Base-by-base conservation (phyloP, 1,140 invertebrate genomes). In the Drosophila arizonae region DNA sequence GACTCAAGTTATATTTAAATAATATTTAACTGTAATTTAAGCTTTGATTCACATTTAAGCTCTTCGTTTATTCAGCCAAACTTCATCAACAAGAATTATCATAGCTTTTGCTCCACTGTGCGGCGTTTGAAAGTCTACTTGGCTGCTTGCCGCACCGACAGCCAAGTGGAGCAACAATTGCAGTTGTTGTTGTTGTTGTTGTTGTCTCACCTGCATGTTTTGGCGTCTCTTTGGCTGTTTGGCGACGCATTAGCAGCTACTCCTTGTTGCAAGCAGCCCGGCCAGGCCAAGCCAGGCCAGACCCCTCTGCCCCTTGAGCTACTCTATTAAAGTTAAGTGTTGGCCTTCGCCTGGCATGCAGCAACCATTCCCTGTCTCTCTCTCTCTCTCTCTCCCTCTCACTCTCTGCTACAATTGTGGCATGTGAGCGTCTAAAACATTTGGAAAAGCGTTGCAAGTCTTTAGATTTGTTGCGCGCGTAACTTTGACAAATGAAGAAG, bases 401-500 rank as follows among this genome's bases (percentile, higher is more conserved):
- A 6, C 28, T 30, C 28, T 5, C 2, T 30, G 4, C 28, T 30
- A 6, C 28, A 30, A 30, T 43, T 72, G 50, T 55, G 64, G 56
- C 64, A 60, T 41, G 55, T 26, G 54, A 71, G 64, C 50, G 64
- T 72, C 64, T 56, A 36, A 72, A 61, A 60, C 64, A 72, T 72
- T 72, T 67, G 66, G 55, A 78, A 86, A 75, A 70, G 76, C 72
- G 74, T 46, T 70, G 66, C 72, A 64, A 45, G 58, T 45, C 72
- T 52, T 43, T 52, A 61, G 51, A 62, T 15, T 39, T 60, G 71
- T 52, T 60, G 81, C 57, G 15, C 50, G 81, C 81, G 79, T 87
- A 73, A 87, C 82, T 81, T 81, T 86, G 81, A 86, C 82, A 86
- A 86, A 86, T 86, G 81, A 86, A 81, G 82, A 52, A 72, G 79